A percentile compares a stretch with the other conserved stretches of the same genome.
Evolutionary conservation across 2,113 vertebrate genomes (phyloP).

Genomic region (Columba janthina): DNA sequence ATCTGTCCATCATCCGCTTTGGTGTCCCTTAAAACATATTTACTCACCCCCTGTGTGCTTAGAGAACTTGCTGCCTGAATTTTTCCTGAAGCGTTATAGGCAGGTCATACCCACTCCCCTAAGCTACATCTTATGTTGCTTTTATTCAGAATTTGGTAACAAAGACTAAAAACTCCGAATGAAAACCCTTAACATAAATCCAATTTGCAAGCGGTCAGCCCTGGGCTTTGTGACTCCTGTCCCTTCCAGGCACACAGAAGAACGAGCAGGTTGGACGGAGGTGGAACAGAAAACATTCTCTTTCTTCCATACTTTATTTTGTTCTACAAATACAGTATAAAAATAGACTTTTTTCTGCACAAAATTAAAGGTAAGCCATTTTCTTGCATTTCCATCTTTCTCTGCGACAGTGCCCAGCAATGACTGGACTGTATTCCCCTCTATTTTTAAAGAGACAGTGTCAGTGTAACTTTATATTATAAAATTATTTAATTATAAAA

Average conservation of each 20-base stretch:
- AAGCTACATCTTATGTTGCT: not conserved
- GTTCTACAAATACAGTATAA: constrained; percentile 48
- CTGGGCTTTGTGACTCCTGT: not conserved
- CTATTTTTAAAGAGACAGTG: not conserved
- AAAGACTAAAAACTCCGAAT: not conserved
- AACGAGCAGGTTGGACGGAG: too few relatives aligned
- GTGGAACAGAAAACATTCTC: not conserved
- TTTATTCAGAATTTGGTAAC: not conserved
- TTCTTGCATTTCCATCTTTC: not conserved
- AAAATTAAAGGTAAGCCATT: constrained; percentile 7
- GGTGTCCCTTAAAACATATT: not conserved
- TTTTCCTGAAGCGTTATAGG: not conserved
- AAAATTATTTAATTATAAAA: not conserved
- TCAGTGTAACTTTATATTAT: not conserved
- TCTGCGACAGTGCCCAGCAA: not conserved
- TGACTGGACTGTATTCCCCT: not conserved
- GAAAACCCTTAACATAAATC: too few relatives aligned
- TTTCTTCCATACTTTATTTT: constrained; percentile 29
- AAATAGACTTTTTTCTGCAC: constrained; percentile 37
- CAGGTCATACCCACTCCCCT: accelerated
- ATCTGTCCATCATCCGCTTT: not conserved
- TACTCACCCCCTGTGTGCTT: not conserved
- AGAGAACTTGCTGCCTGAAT: not conserved
- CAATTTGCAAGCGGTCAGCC: not conserved
- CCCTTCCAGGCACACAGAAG: not conserved